Conservation (phyloP, 2,113 vertebrate species). For the Pterophyllum scalare region DNA sequence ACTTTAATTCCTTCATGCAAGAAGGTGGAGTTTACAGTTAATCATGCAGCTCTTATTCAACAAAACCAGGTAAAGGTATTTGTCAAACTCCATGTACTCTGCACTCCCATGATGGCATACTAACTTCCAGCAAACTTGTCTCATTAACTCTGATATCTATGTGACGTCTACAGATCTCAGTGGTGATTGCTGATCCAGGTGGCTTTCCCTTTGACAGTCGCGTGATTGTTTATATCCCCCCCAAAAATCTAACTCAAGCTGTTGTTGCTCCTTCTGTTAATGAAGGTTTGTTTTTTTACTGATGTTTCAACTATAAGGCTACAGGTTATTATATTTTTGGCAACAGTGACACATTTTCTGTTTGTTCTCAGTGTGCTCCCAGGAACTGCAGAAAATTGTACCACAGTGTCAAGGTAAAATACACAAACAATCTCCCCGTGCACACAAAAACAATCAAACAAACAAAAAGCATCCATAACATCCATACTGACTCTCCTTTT, state of each 20-base stretch:
- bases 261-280: conserved; percentile 49
- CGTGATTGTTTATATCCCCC: conserved; percentile 3
- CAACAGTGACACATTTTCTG: background rate
- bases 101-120: background rate
- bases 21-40: conserved; percentile 67
- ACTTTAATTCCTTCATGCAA: conserved; percentile 50
- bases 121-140: background rate
- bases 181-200: conserved; percentile 51
- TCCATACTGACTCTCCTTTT: background rate
- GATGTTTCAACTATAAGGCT: background rate
- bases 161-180: conserved; percentile 54
- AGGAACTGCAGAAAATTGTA: conserved; percentile 9
- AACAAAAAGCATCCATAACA: no score
- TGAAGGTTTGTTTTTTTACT: conserved; percentile 60
- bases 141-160: background rate
- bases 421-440: background rate
- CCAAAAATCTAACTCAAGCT: fast-evolving
- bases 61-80: conserved; percentile 57
- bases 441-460: no score
- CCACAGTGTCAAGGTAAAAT: conserved; percentile 64
- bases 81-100: background rate
- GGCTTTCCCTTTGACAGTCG: conserved; percentile 59
- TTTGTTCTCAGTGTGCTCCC: conserved; percentile 67
- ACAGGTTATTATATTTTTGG: background rate
- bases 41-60: background rate